phyloP scores from a whole-genome alignment of 2,797 vertebrate genomes.

The Enteromius mattozi region DNA sequence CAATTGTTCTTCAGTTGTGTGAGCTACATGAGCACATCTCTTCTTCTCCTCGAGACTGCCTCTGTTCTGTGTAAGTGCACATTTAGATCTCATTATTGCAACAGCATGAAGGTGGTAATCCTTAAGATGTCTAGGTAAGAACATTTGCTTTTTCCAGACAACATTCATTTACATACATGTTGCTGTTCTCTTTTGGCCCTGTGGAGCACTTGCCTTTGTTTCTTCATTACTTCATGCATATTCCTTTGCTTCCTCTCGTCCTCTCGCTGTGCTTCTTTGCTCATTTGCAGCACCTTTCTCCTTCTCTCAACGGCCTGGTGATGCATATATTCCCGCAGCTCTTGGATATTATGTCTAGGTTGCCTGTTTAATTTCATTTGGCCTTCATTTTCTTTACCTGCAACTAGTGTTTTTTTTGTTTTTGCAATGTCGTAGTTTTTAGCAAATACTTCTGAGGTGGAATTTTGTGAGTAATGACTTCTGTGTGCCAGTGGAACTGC shows the following conservation, averaged over 20 bases:
- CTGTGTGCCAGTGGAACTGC: background rate
- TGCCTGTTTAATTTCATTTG: background rate
- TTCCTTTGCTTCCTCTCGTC: slow-evolving; percentile 61
- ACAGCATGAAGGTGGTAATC: background rate
- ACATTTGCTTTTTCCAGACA: slow-evolving; percentile 6
- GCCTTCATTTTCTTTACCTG: slow-evolving; percentile 19
- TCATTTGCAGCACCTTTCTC: slow-evolving; percentile 63
- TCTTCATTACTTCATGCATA: slow-evolving; percentile 71
- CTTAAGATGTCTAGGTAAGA: slow-evolving; percentile 11
- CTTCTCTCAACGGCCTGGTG: slow-evolving; percentile 63
- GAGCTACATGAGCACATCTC: slow-evolving; percentile 19
- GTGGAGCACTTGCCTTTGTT: slow-evolving; percentile 71
- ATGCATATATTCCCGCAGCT: slow-evolving; percentile 69
- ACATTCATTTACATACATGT: slow-evolving; percentile 34
- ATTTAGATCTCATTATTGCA: slow-evolving; percentile 6
- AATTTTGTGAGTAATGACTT: slow-evolving; percentile 12
- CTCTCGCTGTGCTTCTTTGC: slow-evolving; percentile 38
- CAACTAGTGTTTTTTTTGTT: slow-evolving; percentile 35
- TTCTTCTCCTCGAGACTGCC: background rate
- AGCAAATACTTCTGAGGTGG: background rate
- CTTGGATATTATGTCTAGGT: slow-evolving; percentile 60
- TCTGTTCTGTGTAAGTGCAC: slow-evolving; percentile 26
- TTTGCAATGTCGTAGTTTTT: background rate
- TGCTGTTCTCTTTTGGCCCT: slow-evolving; percentile 19
- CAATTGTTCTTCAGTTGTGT: slow-evolving; percentile 25